These are phyloP conservation scores for Tetheella fluctuosa DNA, from an alignment of 2,888 invertebrate species.

Conservation along the genomic window DNA sequence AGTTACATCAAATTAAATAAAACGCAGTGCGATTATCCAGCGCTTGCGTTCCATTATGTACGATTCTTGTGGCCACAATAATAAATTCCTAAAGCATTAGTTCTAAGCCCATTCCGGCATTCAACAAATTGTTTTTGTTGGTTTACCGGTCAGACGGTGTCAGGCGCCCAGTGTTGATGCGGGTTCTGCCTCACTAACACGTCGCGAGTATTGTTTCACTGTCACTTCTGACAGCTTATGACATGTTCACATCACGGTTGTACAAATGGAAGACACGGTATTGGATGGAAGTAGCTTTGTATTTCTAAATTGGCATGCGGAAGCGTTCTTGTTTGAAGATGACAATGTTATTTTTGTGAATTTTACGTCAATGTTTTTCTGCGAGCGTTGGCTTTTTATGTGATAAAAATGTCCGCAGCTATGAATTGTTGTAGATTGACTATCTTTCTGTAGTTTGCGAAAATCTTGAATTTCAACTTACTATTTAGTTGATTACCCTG, in stretches of 20 bases:
- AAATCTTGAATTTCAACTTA: neutral
- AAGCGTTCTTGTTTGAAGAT: neutral
- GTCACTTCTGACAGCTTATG: conserved; percentile 30
- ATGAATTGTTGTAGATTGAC: neutral
- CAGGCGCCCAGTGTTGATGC: conserved; percentile 26
- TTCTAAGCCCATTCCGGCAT: conserved; percentile 27
- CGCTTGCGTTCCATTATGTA: neutral
- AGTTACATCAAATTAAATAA: no score
- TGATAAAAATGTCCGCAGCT: no score
- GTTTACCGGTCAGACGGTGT: conserved; percentile 21
- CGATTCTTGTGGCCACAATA: conserved; percentile 16
- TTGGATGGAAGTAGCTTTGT: neutral
- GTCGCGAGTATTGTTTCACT: conserved; percentile 24
- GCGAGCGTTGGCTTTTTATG: neutral
- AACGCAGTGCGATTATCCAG: no score
- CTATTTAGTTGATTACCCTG: neutral
- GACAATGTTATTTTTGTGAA: neutral
- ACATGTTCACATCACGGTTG: conserved; percentile 14
- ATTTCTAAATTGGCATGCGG: neutral
- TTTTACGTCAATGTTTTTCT: neutral
- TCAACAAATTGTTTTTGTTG: conserved; percentile 32
- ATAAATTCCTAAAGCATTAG: conserved; percentile 23
- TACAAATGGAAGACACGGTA: neutral
- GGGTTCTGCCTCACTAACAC: conserved; percentile 31
- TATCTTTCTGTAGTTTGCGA: neutral